Evolutionary conservation across 2,113 vertebrate species (phyloP).

Genomic region (Caranx ignobilis): DNA sequence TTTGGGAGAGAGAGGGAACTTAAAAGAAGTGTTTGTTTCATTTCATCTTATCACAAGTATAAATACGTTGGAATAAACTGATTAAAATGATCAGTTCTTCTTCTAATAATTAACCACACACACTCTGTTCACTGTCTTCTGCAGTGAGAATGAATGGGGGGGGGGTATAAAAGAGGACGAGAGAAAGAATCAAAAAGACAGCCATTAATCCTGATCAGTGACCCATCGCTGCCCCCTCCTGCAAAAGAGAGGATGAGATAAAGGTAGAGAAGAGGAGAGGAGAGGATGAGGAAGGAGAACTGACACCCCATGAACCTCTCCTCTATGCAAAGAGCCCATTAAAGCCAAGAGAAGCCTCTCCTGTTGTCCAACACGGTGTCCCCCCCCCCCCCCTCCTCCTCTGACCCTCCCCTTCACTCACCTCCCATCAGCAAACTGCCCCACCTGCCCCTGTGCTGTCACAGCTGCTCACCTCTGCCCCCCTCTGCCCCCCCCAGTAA

Average conservation of each 20-base stretch:
- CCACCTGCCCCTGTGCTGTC: slow-evolving; percentile 33
- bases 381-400: slow-evolving; percentile 52
- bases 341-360: slow-evolving; percentile 63
- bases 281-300: slow-evolving; percentile 39
- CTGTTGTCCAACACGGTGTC: slow-evolving; percentile 60
- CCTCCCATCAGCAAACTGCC: slow-evolving; percentile 54
- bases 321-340: slow-evolving; percentile 77
- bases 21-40: slow-evolving; percentile 56
- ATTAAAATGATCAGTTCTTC: slow-evolving; percentile 28
- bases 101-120: slow-evolving; percentile 5
- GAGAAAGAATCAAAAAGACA: slow-evolving; percentile 46
- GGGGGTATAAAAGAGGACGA: slow-evolving; percentile 7
- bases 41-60: slow-evolving; percentile 17
- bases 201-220: slow-evolving; percentile 74
- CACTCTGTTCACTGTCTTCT: slow-evolving; percentile 3
- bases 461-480: slow-evolving; percentile 30
- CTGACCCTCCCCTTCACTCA: slow-evolving; percentile 34
- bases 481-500: slow-evolving; percentile 43
- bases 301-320: slow-evolving; percentile 66
- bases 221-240: slow-evolving; percentile 63
- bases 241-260: slow-evolving; percentile 21
- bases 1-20: slow-evolving; percentile 26
- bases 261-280: slow-evolving; percentile 9
- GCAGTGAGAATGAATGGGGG: not conserved
- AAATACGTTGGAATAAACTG: slow-evolving; percentile 17